phyloP scores from a whole-genome alignment of 2,888 invertebrate species.

The Druceiella hillmani region DNA sequence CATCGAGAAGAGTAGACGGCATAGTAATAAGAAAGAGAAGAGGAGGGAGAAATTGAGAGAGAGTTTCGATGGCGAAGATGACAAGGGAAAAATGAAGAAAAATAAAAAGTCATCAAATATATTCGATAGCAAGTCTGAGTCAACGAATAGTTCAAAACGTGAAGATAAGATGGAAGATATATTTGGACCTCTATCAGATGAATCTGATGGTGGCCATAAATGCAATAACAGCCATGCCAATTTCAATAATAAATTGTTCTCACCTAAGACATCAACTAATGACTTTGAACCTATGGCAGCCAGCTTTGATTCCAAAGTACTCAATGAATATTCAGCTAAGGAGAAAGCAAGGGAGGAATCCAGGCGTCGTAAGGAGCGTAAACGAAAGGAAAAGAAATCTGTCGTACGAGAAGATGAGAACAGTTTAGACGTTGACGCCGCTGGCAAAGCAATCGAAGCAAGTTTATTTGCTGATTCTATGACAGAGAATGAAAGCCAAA shows the following conservation, averaged over 20 bases:
- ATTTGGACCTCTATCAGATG: conserved; percentile 80
- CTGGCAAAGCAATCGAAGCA: conserved; percentile 77
- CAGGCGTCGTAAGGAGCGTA: conserved; percentile 58
- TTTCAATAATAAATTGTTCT: too few relatives aligned
- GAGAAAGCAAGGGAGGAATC: conserved; percentile 47
- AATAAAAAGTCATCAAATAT: conserved; percentile 40
- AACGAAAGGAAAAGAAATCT: conserved; percentile 57
- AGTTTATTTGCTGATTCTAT: conserved; percentile 66
- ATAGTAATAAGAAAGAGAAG: conserved; percentile 55
- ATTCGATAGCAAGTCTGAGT: conserved; percentile 32
- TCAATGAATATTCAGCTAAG: too few relatives aligned
- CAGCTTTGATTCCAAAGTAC: conserved; percentile 33
- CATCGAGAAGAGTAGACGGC: conserved; percentile 48
- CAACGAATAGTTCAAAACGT: conserved; percentile 46
- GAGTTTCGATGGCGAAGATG: conserved; percentile 44
- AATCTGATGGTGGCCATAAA: conserved; percentile 44
- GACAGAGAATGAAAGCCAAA: conserved; percentile 43
- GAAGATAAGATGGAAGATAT: conserved; percentile 85
- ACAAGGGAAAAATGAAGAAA: conserved; percentile 56
- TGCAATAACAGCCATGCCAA: conserved; percentile 31
- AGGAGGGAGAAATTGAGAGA: conserved; percentile 54
- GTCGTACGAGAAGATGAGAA: conserved; percentile 64
- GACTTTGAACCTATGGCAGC: conserved; percentile 19
- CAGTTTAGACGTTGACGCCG: conserved; percentile 75
- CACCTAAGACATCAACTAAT: conserved; percentile 25